Evolutionary conservation across 2,113 vertebrate species (phyloP).

Genomic region (Ophiodon elongatus): DNA sequence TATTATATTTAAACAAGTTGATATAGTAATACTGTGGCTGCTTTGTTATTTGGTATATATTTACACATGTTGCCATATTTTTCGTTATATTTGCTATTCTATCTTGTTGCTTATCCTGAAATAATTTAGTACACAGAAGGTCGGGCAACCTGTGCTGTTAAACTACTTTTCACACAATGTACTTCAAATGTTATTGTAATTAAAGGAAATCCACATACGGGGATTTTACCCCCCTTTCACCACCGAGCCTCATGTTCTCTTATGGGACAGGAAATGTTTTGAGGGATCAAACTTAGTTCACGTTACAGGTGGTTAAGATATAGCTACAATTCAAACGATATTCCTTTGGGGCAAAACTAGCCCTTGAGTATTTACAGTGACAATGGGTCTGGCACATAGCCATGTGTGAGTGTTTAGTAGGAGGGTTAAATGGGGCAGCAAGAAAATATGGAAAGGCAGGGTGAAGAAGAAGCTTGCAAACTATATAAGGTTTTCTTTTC

Average conservation of each 20-base stretch:
- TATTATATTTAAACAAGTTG: not conserved
- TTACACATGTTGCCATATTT: not conserved
- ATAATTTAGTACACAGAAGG: conserved; percentile 20
- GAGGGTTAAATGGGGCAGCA: conserved; percentile 33
- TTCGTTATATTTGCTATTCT: not conserved
- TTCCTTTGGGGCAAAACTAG: conserved; percentile 55
- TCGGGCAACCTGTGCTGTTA: conserved; percentile 48
- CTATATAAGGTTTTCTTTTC: not conserved
- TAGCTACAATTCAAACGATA: conserved; percentile 65
- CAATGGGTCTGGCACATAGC: conserved; percentile 71
- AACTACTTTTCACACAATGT: conserved; percentile 64
- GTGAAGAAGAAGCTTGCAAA: conserved; percentile 17
- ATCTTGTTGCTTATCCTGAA: conserved; percentile 16
- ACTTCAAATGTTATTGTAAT: conserved; percentile 65
- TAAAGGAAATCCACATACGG: conserved; percentile 60
- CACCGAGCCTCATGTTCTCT: conserved; percentile 62
- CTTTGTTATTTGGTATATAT: not conserved
- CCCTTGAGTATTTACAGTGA: conserved; percentile 71
- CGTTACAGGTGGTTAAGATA: conserved; percentile 78
- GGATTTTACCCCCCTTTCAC: conserved; percentile 64
- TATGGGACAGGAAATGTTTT: conserved; percentile 70
- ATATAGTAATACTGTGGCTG: not conserved
- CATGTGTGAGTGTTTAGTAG: conserved; percentile 43
- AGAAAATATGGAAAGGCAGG: conserved; percentile 28
- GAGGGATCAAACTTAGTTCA: conserved; percentile 77